These are phyloP conservation scores for Alviniconcha strummeri DNA, from an alignment of 2,888 invertebrate genomes.

Conservation along the genomic window DNA sequence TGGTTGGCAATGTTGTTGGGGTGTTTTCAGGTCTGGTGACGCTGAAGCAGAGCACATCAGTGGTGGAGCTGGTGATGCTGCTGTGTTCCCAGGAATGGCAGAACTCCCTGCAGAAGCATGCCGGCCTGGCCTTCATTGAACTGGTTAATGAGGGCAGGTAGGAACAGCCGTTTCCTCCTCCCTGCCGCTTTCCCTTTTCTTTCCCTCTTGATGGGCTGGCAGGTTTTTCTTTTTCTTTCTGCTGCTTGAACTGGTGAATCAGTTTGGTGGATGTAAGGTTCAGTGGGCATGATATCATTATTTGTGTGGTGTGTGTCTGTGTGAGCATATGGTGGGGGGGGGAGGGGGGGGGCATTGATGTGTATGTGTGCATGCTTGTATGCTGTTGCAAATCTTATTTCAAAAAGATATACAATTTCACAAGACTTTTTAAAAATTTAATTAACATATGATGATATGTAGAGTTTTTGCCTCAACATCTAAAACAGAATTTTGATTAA, in stretches of 20 bases:
- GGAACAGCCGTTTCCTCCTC: conserved; percentile 14
- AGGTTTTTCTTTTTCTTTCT: too few relatives aligned
- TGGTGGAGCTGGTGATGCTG: conserved; percentile 99
- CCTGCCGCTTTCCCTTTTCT: conserved; percentile 46
- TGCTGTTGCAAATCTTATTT: too few relatives aligned
- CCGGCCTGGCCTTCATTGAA: conserved; percentile 99
- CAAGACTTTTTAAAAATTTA: too few relatives aligned
- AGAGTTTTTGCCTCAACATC: too few relatives aligned
- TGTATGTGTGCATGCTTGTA: too few relatives aligned
- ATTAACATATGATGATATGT: too few relatives aligned
- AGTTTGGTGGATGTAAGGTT: not conserved
- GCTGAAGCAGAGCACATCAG: conserved; percentile 96
- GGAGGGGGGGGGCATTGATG: too few relatives aligned
- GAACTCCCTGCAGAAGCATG: conserved; percentile 99
- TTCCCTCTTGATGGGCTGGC: not conserved
- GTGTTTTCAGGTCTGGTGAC: conserved; percentile 87
- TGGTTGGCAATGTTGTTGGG: too few relatives aligned
- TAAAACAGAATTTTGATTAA: too few relatives aligned
- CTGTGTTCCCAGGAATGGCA: conserved; percentile 99
- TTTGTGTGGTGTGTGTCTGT: not conserved
- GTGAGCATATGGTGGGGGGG: not conserved
- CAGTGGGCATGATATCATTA: too few relatives aligned
- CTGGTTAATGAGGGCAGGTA: conserved; percentile 96
- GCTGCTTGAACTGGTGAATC: not conserved
- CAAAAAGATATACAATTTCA: too few relatives aligned